Percentiles rank a stretch among this genome's conserved stretches.
phyloP scores from a whole-genome alignment of 2,888 invertebrate genomes.

The Ecliptopera silaceata region DNA sequence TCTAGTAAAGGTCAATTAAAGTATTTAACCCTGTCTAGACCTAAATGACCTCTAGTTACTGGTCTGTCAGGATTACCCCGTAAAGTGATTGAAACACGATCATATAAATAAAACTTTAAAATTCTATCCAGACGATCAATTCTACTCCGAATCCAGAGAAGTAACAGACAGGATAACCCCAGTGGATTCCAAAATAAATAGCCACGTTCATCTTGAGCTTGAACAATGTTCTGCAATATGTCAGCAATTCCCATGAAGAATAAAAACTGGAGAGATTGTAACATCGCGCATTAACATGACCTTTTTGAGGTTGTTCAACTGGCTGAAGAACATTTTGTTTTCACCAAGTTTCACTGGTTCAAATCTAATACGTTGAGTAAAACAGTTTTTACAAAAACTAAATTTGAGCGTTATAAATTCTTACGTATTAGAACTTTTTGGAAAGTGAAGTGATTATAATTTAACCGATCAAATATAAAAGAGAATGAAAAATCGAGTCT shows the following conservation, averaged over 20 bases:
- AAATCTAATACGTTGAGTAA: no score
- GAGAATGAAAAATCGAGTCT: no score
- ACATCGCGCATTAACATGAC: neutral
- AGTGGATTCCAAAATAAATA: conserved; percentile 69
- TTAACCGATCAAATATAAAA: no score
- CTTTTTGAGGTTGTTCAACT: neutral
- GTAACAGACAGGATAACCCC: conserved; percentile 45
- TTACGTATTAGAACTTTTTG: no score
- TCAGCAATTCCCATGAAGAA: conserved; percentile 68
- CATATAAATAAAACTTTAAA: neutral
- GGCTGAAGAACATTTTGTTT: neutral
- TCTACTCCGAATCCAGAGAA: conserved; percentile 8
- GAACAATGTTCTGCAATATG: conserved; percentile 75
- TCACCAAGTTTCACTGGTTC: no score
- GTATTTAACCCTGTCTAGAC: no score
- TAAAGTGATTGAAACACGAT: neutral
- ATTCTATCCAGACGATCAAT: conserved; percentile 5
- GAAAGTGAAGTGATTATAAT: no score
- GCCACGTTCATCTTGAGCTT: conserved; percentile 61
- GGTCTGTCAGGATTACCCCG: neutral
- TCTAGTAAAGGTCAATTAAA: no score
- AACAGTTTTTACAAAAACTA: no score
- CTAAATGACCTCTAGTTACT: no score
- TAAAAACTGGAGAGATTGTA: conserved; percentile 47
- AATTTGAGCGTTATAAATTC: no score